Evolutionary conservation across 2,888 invertebrate genomes (phyloP), one percentile per base, ranked within the genome.

Genomic region (Piscicola geometra): DNA sequence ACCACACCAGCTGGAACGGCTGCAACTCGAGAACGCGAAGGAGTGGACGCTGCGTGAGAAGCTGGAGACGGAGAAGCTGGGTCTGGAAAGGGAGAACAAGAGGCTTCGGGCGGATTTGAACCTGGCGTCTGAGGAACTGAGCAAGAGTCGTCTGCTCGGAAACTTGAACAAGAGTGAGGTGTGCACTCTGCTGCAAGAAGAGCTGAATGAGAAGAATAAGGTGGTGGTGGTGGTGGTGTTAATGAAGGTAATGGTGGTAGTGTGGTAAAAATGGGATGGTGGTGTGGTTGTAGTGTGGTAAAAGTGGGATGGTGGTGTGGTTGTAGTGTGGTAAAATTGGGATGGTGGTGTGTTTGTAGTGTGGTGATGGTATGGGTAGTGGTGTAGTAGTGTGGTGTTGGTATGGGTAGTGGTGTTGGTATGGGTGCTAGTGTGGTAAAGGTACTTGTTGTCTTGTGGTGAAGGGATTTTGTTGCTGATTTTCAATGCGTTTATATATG

Each of bases 21-120:
- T 94, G 36, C 94, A 95, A 87, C 91, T 91, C 0, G 95, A 95
- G 86, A 95, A 95, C 86, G 94, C 93, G 0, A 90, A 92, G 0
- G 95, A 95, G 84, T 95, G 94, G 94, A 93, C 92, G 28, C 92
- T 93, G 84, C 87, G 94, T 2, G 95, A 95, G 85, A 88, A 93
- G 5, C 84, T 95, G 71, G 95, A 95, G 86, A 92, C 93, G 0
- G 94, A 95, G 82, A 94, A 94, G 83, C 88, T 93, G 81, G 90
- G 90, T 0, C 87, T 95, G 79, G 91, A 95, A 82, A 88, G 94
- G 52, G 94, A 95, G 81, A 94, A 93, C 83, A 94, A 94, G 83
- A 92, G 93, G 83, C 83, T 94, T 68, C 84, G 87, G 35, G 86
- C 84, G 28, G 91, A 92, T 84, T 84, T 92, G 71, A 86, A 89